Conservation (phyloP, 2,113 vertebrate genomes). For the Ciconia boyciana region DNA sequence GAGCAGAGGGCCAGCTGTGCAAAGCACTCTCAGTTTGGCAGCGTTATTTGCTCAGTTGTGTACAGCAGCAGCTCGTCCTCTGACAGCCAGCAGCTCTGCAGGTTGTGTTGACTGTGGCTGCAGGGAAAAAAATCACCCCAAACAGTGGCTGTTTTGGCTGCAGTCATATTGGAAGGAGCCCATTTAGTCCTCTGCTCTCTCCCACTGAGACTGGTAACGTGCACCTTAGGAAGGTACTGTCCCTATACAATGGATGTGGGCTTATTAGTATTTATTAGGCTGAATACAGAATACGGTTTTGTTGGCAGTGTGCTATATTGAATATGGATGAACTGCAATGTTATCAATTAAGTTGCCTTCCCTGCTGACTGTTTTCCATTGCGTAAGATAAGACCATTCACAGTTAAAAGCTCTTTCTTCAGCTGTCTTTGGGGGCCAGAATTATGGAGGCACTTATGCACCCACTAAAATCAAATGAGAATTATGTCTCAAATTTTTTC, state of each 20-base stretch:
- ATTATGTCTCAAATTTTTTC: not conserved
- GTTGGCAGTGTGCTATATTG: not conserved
- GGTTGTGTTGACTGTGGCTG: not conserved
- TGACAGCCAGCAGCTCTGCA: not conserved
- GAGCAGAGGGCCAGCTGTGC: not conserved
- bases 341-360: not conserved
- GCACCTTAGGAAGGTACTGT: not conserved
- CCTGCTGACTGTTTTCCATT: not conserved
- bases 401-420: not conserved
- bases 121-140: not conserved
- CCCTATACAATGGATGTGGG: rapidly evolving
- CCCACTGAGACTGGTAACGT: rapidly evolving
- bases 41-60: not conserved
- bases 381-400: not conserved
- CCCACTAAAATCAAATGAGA: not conserved
- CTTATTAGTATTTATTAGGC: not conserved
- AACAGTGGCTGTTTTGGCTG: not conserved
- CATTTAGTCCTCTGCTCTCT: not conserved
- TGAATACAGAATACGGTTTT: not conserved
- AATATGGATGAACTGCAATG: not conserved
- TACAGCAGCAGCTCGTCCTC: not conserved
- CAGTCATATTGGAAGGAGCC: not conserved
- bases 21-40: rapidly evolving
- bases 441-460: not conserved
- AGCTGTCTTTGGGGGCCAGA: not conserved